Evolutionary conservation across 2,113 vertebrate species (phyloP), one percentile per base, ranked within the genome.

Genomic region (Alligator mississippiensis): DNA sequence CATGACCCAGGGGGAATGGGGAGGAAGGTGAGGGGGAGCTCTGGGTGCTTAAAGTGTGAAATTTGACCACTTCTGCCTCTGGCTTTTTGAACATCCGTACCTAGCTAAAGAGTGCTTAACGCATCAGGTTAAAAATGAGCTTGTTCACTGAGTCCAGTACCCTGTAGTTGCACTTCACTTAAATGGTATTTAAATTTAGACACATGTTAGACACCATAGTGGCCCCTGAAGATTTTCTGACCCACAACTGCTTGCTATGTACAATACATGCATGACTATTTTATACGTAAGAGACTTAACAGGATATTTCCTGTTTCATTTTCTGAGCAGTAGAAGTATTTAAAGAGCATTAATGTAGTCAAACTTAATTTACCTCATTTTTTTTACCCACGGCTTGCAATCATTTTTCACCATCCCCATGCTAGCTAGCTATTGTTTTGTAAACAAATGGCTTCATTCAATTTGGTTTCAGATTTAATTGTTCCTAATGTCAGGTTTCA

Each of bases 401-500:
- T 97, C 66, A 89, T 94, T 95, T 88, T 86, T 80, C 89, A 90
- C 92, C 80, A 81, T 94, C 93, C 86, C 93, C 89, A 11, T 80
- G 85, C 89, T 94, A 77, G 84, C 91, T 97, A 95, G 85, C 87
- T 95, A 94, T 97, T 97, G 96, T 97, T 97, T 98, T 96, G 96
- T 90, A 97, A 97, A 96, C 96, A 86, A 97, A 94, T 77, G 55
- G 82, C 95, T 97, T 97, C 92, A 96, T 97, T 94, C 96, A 95
- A 96, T 95, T 90, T 96, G 80, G 88, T 78, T 94, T 86, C 95
- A 88, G 83, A 92, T 92, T 94, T 97, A 96, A 97, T 93, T 96
- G 91, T 97, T 97, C 94, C 94, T 97, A 93, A 95, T 97, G 89
- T 96, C 95, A 96, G 94, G 94, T 96, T 97, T 97, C 96, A 97